Evolutionary conservation across 2,113 vertebrate genomes (phyloP), one percentile per base, ranked within the genome.

Genomic region (Neolamprologus sp.): DNA sequence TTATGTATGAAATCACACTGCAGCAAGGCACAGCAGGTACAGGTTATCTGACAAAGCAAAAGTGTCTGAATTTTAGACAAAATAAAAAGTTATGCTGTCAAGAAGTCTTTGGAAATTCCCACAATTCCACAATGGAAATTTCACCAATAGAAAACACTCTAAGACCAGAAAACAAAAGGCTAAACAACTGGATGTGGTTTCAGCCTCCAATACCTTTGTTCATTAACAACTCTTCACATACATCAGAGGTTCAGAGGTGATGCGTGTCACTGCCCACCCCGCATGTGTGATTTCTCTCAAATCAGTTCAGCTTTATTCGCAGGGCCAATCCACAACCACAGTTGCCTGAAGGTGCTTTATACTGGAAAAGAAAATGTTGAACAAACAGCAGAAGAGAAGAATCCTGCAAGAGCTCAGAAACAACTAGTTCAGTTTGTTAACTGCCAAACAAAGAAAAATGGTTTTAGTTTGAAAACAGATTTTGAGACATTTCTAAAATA

Each of bases 201-300:
- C 12, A 71, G 35, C n/a, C 63, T 14, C 37, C 35, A 3, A 40
- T 9, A 71, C 35, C 35, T 14, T 40, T 23, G n/a, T 71, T 71
- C 0, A 23, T 40, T 42, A 71, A 71, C 11, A 40, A 40, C 19
- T 21, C 33, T 37, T 37, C 10, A 68, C 35, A 40, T 14, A 14
- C 11, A 68, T 37, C 63, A 68, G 63, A 65, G 17, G 19, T 65
- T 12, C 17, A 35, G 30, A 68, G 63, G 33, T 37, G 63, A 68
- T 40, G 63, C 4, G 7, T 21, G 7, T 13, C 35, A 6, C 63
- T 65, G 28, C 9, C 58, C 58, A 19, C 28, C 58, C 58, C 28
- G 0, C 28, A 19, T 19, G 58, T 63, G 58, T 33, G 28, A 7
- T 33, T 63, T 63, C 1, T 7, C 4, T 63, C 28, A 0, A 33